Percentiles rank a stretch among this genome's conserved stretches.
phyloP scores from a whole-genome alignment of 2,888 invertebrate species.

The Rhagium mordax region DNA sequence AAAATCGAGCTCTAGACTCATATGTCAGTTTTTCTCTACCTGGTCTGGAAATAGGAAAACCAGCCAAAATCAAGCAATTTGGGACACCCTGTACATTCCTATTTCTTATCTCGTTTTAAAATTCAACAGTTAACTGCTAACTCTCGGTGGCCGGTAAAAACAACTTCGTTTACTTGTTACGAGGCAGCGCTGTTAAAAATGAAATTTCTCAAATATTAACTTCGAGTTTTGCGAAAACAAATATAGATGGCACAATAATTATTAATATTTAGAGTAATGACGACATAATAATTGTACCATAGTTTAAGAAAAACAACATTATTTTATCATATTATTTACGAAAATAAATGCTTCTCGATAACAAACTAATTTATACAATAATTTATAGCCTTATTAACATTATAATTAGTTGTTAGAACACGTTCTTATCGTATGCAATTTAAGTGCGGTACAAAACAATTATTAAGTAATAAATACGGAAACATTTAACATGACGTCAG shows the following conservation, averaged over 20 bases:
- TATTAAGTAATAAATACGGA: background rate
- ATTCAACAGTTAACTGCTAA: conserved; percentile 15
- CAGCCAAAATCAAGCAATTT: too few relatives aligned
- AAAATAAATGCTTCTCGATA: background rate
- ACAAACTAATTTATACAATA: background rate
- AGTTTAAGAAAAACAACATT: background rate
- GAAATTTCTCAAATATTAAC: background rate
- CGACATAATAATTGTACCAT: background rate
- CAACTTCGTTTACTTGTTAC: background rate
- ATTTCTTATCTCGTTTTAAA: background rate
- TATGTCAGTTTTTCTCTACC: too few relatives aligned
- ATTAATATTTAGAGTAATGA: background rate
- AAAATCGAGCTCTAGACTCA: too few relatives aligned
- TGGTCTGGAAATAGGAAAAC: too few relatives aligned
- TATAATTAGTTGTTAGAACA: background rate
- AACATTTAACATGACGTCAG: too few relatives aligned
- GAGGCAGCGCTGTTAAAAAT: background rate
- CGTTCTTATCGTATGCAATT: too few relatives aligned
- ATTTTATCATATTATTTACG: background rate
- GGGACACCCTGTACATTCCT: too few relatives aligned
- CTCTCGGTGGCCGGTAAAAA: background rate
- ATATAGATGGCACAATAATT: conserved; percentile 13
- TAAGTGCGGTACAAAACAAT: background rate
- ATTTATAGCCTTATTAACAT: background rate
- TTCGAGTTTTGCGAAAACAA: background rate